Percentiles rank a stretch among this genome's conserved stretches.
Conservation (phyloP, 2,797 vertebrate genomes). For the Ispidina lecontei region DNA sequence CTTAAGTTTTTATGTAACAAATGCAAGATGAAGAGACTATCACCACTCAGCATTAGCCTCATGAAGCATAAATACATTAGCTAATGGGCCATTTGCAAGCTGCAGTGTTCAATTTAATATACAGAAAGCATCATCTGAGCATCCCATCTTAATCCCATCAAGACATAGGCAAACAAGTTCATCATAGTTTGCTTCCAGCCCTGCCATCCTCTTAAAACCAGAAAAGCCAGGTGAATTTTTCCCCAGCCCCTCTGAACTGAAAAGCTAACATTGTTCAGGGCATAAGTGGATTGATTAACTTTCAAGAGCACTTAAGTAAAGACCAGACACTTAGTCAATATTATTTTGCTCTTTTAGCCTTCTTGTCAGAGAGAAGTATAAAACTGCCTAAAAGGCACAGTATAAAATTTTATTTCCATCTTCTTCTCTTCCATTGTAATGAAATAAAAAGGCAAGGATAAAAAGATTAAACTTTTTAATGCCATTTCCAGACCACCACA, state of each 20-base stretch:
- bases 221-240: not conserved
- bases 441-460: not conserved
- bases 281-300: slow-evolving; percentile 14
- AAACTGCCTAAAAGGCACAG: not conserved
- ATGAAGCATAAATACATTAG: not conserved
- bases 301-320: not conserved
- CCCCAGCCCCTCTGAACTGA: not conserved
- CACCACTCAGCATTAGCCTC: not conserved
- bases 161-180: not conserved
- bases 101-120: not conserved
- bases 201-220: not conserved
- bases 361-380: not conserved
- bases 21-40: not conserved
- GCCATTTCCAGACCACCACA: not conserved
- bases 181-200: not conserved
- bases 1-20: not conserved
- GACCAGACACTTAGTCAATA: slow-evolving; percentile 2
- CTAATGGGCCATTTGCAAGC: not conserved
- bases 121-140: not conserved
- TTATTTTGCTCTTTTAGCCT: slow-evolving; percentile 19
- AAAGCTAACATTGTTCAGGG: not conserved
- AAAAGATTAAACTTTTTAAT: not conserved
- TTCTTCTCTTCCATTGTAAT: not conserved
- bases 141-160: not conserved
- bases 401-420: not conserved